Conservation (phyloP, 2,888 invertebrate genomes). For the Drosophila antonietae region DNA sequence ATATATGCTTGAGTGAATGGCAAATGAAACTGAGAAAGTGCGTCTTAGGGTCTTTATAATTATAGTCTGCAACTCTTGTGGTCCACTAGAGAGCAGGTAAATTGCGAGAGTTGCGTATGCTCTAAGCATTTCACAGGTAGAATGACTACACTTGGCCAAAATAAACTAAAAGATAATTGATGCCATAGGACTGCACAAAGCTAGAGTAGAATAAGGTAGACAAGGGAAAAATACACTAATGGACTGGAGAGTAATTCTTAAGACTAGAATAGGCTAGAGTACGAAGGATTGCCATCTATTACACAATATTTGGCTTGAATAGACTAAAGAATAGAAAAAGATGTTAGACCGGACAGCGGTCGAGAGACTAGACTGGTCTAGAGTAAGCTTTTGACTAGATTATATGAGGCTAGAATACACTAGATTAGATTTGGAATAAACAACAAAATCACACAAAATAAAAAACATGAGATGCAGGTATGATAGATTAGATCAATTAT, state of each 20-base stretch:
- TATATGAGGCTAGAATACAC: not conserved
- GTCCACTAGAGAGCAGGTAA: not conserved
- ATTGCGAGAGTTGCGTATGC: not conserved
- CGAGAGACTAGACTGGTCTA: not conserved
- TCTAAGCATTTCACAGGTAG: not conserved
- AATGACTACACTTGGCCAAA: not conserved
- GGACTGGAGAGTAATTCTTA: not conserved
- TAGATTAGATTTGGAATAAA: not conserved
- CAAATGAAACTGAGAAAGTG: not conserved
- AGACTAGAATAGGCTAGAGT: not conserved
- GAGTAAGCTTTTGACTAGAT: not conserved
- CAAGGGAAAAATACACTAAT: no score
- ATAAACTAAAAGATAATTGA: not conserved
- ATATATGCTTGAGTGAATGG: not conserved
- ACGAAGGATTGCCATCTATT: not conserved
- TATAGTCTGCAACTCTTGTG: not conserved
- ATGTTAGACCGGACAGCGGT: not conserved
- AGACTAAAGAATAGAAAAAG: not conserved
- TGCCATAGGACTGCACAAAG: not conserved
- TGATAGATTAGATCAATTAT: not conserved
- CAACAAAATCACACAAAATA: not conserved
- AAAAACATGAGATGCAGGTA: not conserved
- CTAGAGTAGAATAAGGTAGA: not conserved
- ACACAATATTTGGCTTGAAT: not conserved
- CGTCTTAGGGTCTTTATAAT: not conserved